Percentiles rank a stretch among this genome's conserved stretches.
phyloP scores from a whole-genome alignment of 2,113 vertebrate species.

The Bolborhynchus lineola region DNA sequence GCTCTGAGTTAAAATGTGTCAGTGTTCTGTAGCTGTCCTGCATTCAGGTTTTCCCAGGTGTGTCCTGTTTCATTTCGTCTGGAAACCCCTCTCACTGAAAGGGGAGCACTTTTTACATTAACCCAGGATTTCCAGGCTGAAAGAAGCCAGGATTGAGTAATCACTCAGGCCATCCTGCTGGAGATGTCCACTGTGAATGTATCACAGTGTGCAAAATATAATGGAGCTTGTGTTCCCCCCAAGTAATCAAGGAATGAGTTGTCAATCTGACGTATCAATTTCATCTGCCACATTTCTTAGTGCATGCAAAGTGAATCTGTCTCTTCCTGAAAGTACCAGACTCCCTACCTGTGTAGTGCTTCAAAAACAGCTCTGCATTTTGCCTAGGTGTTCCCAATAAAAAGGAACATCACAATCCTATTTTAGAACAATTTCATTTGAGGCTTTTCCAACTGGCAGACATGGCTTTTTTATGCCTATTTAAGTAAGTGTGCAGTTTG shows the following conservation, averaged over 20 bases:
- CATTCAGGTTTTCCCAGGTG: background rate
- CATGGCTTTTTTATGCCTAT: background rate
- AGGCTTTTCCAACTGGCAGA: background rate
- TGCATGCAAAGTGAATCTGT: background rate
- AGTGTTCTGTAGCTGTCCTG: background rate
- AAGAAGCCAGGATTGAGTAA: background rate
- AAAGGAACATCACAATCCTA: background rate
- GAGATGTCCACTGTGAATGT: background rate
- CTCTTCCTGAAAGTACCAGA: background rate
- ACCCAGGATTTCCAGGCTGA: slow-evolving; percentile 15
- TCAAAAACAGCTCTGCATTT: background rate
- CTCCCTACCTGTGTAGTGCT: background rate
- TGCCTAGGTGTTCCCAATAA: background rate
- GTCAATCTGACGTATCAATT: rapidly evolving
- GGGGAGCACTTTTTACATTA: background rate
- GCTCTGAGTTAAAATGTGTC: background rate
- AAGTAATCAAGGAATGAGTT: background rate
- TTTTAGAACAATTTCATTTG: background rate
- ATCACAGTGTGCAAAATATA: background rate
- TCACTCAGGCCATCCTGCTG: background rate
- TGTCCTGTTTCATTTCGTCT: background rate
- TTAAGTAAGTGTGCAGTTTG: background rate
- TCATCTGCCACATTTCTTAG: background rate
- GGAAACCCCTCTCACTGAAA: background rate
- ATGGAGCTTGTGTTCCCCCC: background rate